A percentile compares a stretch with the other conserved stretches of the same genome.
phyloP scores from a whole-genome alignment of 1,140 invertebrate genomes.

The Megalopta genalis region DNA sequence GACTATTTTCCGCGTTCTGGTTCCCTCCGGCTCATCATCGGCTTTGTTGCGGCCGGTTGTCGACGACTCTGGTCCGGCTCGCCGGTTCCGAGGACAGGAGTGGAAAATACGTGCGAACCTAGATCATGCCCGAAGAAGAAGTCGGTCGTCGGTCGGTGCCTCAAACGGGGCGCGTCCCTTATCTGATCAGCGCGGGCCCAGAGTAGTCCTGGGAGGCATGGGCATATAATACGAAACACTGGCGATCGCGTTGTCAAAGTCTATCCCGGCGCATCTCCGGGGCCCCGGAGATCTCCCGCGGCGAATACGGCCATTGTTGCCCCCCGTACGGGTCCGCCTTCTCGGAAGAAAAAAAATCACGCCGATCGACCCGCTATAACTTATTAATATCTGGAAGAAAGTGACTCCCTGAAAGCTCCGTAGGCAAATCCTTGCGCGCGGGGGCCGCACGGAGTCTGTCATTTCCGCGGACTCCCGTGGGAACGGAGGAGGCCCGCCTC shows the following conservation, averaged over 20 bases:
- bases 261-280: slow-evolving; percentile 74
- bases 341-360: slow-evolving; percentile 56
- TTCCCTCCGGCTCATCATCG: neutral
- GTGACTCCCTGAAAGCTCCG: slow-evolving; percentile 28
- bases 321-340: slow-evolving; percentile 41
- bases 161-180: slow-evolving; percentile 77
- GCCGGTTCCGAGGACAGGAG: slow-evolving; percentile 13
- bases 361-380: slow-evolving; percentile 76
- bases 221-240: slow-evolving; percentile 54
- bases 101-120: slow-evolving; percentile 74
- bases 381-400: slow-evolving; percentile 78
- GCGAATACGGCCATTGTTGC: slow-evolving; percentile 75
- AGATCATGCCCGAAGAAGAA: neutral
- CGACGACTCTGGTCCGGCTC: neutral
- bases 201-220: too few relatives aligned
- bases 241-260: slow-evolving; percentile 78
- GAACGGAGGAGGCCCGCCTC: slow-evolving; percentile 46
- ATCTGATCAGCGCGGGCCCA: slow-evolving; percentile 62
- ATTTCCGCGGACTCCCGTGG: slow-evolving; percentile 69
- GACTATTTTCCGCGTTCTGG: too few relatives aligned
- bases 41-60: neutral
- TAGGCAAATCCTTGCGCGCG: slow-evolving; percentile 57
- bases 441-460: slow-evolving; percentile 47
- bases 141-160: slow-evolving; percentile 69
- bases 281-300: slow-evolving; percentile 66